Base-by-base conservation (phyloP, 2,113 vertebrate genomes). In the Gallinago undulata region DNA sequence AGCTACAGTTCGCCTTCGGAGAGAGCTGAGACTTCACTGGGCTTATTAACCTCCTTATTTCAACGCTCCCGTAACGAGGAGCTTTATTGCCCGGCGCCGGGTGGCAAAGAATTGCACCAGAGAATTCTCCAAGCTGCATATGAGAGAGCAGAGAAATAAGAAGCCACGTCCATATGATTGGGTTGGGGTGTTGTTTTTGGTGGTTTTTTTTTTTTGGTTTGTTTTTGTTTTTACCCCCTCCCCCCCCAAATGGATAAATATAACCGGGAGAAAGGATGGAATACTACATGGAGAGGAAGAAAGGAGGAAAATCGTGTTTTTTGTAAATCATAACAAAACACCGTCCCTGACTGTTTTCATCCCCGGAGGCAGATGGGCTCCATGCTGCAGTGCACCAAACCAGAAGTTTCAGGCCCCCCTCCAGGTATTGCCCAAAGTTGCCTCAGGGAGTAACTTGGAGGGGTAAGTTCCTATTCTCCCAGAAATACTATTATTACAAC, bases 191-290 rank as follows among this genome's bases (percentile, higher is more conserved):
- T n/a, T n/a, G 39, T 11, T 11, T 39, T 39, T 39, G 39, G 11
- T 39, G 39, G 39, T 39, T 39, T 6, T 47, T 47, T 21, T 47
- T 47, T 47, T 21, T 47, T 21, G 45, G 19, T 47, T 47, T 47
- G 45, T 19, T 9, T 9, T 19, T 8, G 15, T 25, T 10, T 9
- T 8, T 2, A 2, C 3, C 7, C 6, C 21, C 10, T 3, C 2
- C 8, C 24, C 12, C 4, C 24, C 12, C 4, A 41, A 11, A 22
- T 27, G 6, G 14, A 33, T 72, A 50, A 15, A 56, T 33, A 18
- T 86, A 62, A 59, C 1, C 1, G 2, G 66, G 33, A 78, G 7
- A 17, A 72, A 82, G 25, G 27, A 59, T 13, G 22, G 27, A 92
- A 33, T 55, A 64, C 35, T 24, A 57, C 6, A 19, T 2, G 4